Base-by-base conservation (phyloP, 2,113 vertebrate genomes). In the Pipra filicauda region DNA sequence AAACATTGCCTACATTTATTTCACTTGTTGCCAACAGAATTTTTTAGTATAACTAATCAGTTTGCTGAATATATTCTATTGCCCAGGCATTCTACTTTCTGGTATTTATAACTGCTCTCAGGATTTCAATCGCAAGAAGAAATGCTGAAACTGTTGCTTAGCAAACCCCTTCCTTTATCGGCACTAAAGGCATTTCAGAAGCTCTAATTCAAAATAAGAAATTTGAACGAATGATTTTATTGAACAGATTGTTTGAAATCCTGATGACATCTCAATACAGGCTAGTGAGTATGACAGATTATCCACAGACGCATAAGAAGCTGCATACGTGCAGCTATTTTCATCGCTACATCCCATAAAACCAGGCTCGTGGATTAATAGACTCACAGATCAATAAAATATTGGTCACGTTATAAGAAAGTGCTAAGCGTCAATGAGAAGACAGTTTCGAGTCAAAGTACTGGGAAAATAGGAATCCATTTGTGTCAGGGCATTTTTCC, bases 61-160 rank as follows among this genome's bases (percentile, higher is more conserved):
- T 23, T 51, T 76, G 24, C 22, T 72, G 74, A 76, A 8, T 88
- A 62, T 52, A 41, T 91, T 84, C 35, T n/a, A 5, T 10, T 37
- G 39, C 49, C 37, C 44, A 91, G 65, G 22, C 74, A 83, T 69
- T 87, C 26, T 31, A 46, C 49, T 71, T 91, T 51, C 71, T 91
- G 49, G 66, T 72, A 80, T 85, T 91, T 91, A 67, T 83, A 89
- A 81, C 48, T 80, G 39, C 51, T 91, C 35, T 64, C 74, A 85
- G 61, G 49, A 57, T 73, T 95, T 93, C 74, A 76, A 1, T 89
- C 71, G 80, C 55, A 83, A 58, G 70, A 88, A 88, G 57, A 95
- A 89, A 91, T 48, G 23, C 31, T 89, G 87, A 73, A 94, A 43
- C 54, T 65, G 77, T 93, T 96, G 85, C 91, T 92, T 95, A 94